phyloP scores from a whole-genome alignment of 2,113 vertebrate species.

The Anoura caudifer region DNA sequence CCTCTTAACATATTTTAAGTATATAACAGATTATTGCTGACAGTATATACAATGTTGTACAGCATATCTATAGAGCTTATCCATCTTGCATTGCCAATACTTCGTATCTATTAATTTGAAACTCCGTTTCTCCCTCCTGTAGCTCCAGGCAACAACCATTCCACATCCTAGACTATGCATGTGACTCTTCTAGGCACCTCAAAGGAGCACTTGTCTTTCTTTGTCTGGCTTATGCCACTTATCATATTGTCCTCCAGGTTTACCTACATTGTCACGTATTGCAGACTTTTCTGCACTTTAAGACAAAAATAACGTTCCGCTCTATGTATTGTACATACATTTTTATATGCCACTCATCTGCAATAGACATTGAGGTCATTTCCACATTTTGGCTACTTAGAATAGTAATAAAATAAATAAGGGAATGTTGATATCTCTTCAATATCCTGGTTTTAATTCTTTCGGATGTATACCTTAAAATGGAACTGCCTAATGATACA shows the following conservation, averaged over 20 bases:
- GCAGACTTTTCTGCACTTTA: not conserved
- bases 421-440: not conserved
- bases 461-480: not conserved
- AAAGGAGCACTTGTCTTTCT: not conserved
- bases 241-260: not conserved
- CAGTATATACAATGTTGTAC: not conserved
- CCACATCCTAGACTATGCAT: not conserved
- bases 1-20: not conserved
- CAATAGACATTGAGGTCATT: not conserved
- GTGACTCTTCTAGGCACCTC: not conserved
- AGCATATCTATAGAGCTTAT: not conserved
- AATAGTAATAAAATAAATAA: not conserved
- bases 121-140: no score
- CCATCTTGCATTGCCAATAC: not conserved
- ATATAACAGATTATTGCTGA: not conserved
- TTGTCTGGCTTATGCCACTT: not conserved
- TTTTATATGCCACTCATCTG: not conserved
- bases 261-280: not conserved
- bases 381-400: not conserved
- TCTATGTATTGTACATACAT: not conserved
- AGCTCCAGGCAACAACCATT: not conserved
- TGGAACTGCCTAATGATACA: not conserved
- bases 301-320: not conserved
- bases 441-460: not conserved
- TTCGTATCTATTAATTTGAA: not conserved